Evolutionary conservation across 37 sponge, comb jelly and placozoan species (phyloP).

Genomic region (Mnemiopsis leidyi): DNA sequence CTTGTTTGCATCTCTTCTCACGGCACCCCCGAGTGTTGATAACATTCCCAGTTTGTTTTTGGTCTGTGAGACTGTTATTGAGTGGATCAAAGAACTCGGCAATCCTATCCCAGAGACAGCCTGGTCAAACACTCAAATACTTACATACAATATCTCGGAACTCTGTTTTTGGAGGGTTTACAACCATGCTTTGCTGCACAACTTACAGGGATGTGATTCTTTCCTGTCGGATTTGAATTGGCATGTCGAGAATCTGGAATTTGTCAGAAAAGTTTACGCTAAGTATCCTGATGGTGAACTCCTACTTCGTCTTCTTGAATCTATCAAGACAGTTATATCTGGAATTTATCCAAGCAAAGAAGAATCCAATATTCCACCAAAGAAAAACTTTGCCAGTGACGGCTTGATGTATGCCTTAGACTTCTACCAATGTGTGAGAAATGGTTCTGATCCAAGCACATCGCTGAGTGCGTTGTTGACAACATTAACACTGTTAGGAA

Average conservation of each 20-base stretch:
- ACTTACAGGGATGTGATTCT: conserved; percentile 40
- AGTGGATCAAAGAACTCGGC: conserved; percentile 54
- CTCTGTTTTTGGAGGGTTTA: conserved; percentile 59
- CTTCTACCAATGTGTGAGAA: not conserved
- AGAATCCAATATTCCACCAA: not conserved
- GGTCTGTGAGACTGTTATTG: conserved; percentile 53
- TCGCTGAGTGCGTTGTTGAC: conserved; percentile 41
- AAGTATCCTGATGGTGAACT: conserved; percentile 58
- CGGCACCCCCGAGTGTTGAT: conserved; percentile 43
- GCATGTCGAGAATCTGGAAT: conserved; percentile 55
- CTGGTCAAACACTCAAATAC: conserved; percentile 49
- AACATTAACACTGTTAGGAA: conserved; percentile 34
- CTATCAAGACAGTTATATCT: not conserved
- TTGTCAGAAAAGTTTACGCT: conserved; percentile 16
- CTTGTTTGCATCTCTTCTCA: conserved; percentile 7
- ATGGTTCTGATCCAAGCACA: not conserved
- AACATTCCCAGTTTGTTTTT: conserved; percentile 45
- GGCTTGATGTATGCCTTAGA: conserved; percentile 60
- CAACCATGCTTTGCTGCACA: conserved; percentile 23
- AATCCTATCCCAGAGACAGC: conserved; percentile 62
- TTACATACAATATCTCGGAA: conserved; percentile 14
- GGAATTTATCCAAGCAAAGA: not conserved
- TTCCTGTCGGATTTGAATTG: conserved; percentile 58
- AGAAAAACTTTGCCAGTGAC: not conserved
- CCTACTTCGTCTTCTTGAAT: conserved; percentile 17